These are phyloP conservation scores for Kryptolebias marmoratus DNA, from an alignment of 2,113 vertebrate genomes.

Conservation along the genomic window DNA sequence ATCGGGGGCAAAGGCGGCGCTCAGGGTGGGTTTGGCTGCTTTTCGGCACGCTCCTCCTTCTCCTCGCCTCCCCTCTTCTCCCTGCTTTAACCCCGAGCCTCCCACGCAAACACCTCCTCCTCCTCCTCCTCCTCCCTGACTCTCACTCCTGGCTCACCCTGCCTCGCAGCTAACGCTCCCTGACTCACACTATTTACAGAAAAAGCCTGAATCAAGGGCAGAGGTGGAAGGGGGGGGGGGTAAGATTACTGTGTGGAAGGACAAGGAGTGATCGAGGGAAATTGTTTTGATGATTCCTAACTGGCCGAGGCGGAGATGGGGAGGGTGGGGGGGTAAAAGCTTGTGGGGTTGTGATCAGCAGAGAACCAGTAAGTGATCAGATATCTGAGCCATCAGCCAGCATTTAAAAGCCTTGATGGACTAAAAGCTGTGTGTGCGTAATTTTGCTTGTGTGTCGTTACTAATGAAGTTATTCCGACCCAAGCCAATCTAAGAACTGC, in stretches of 20 bases:
- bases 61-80: conserved; percentile 33
- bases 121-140: conserved; percentile 11
- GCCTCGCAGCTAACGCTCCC: conserved; percentile 57
- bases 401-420: conserved; percentile 54
- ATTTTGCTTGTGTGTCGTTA: conserved; percentile 30
- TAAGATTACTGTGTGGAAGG: conserved; percentile 7
- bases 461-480: conserved; percentile 63
- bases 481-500: conserved; percentile 44
- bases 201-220: conserved; percentile 64
- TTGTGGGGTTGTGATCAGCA: conserved; percentile 43
- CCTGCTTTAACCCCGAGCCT: conserved; percentile 8
- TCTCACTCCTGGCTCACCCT: conserved; percentile 65
- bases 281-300: conserved; percentile 17
- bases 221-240: conserved; percentile 8
- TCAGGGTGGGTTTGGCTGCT: conserved; percentile 11
- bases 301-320: neutral
- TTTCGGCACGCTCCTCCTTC: conserved; percentile 25
- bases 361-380: conserved; percentile 53
- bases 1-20: neutral
- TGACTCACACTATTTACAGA: conserved; percentile 72
- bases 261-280: conserved; percentile 22
- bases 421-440: conserved; percentile 55
- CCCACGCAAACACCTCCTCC: conserved; percentile 1
- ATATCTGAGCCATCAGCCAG: conserved; percentile 62
- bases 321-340: conserved; percentile 18